Evolutionary conservation across 2,888 invertebrate species (phyloP).

Genomic region (Dolichopus griseipennis): DNA sequence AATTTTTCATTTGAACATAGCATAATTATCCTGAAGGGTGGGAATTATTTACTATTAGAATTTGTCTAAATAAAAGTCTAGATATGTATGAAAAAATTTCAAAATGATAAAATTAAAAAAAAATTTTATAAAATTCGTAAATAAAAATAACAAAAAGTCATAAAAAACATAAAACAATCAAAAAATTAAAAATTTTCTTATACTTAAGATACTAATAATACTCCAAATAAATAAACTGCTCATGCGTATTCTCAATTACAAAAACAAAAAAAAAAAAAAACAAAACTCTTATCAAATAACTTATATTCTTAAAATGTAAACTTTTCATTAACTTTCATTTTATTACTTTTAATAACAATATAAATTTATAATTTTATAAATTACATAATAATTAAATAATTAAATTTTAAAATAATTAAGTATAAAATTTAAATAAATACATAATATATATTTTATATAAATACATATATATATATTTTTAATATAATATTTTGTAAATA

Average conservation of each 20-base stretch:
- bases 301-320: neutral
- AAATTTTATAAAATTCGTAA: too few species aligned
- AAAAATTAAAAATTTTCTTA: conserved; percentile 1
- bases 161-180: conserved; percentile 8
- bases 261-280: neutral
- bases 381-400: neutral
- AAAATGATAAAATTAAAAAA: too few species aligned
- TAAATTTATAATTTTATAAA: too few species aligned
- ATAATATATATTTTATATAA: neutral
- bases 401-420: neutral
- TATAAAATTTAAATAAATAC: neutral
- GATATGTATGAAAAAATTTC: too few species aligned
- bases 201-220: conserved; percentile 8
- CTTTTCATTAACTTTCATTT: too few species aligned
- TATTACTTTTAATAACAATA: too few species aligned
- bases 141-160: too few species aligned
- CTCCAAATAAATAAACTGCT: neutral
- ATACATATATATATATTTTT: neutral
- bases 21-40: too few species aligned
- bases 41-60: too few species aligned
- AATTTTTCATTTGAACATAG: too few species aligned
- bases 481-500: too few species aligned
- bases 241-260: neutral
- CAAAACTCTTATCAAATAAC: conserved; percentile 3
- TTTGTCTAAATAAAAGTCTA: too few species aligned